These are phyloP conservation scores for Dolomedes plantarius DNA, from an alignment of 2,888 invertebrate genomes.

Conservation along the genomic window DNA sequence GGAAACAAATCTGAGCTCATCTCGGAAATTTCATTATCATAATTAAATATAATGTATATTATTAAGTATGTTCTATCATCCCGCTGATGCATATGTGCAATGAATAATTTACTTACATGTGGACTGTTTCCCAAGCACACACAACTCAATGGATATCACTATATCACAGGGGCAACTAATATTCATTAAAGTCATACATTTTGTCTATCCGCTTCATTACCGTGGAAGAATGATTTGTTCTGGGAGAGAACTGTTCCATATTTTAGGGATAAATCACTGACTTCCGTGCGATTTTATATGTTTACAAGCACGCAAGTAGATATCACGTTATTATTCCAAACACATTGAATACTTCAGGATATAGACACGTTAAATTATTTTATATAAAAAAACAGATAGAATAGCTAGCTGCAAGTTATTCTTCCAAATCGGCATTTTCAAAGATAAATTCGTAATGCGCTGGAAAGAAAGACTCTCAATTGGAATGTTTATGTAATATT, in stretches of 20 bases:
- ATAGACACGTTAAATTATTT: too few relatives aligned
- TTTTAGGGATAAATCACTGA: background rate
- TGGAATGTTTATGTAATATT: too few relatives aligned
- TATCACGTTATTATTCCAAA: too few relatives aligned
- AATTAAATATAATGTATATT: background rate
- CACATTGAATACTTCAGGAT: too few relatives aligned
- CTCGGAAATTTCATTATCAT: background rate
- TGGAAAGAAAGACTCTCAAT: too few relatives aligned
- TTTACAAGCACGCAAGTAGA: background rate
- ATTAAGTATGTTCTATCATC: background rate
- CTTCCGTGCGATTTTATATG: background rate
- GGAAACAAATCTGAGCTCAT: too few relatives aligned
- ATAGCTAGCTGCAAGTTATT: too few relatives aligned
- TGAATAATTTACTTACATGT: background rate
- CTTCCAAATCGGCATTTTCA: too few relatives aligned
- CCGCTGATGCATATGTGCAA: background rate
- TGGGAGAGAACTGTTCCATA: background rate
- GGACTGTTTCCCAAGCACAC: background rate
- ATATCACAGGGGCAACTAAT: background rate
- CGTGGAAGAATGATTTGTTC: background rate
- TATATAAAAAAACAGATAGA: too few relatives aligned
- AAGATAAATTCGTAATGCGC: too few relatives aligned
- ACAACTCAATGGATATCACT: background rate
- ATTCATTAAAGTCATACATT: background rate
- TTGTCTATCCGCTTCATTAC: background rate